Conservation (phyloP, 2,113 vertebrate species). For the Glareola pratincola region DNA sequence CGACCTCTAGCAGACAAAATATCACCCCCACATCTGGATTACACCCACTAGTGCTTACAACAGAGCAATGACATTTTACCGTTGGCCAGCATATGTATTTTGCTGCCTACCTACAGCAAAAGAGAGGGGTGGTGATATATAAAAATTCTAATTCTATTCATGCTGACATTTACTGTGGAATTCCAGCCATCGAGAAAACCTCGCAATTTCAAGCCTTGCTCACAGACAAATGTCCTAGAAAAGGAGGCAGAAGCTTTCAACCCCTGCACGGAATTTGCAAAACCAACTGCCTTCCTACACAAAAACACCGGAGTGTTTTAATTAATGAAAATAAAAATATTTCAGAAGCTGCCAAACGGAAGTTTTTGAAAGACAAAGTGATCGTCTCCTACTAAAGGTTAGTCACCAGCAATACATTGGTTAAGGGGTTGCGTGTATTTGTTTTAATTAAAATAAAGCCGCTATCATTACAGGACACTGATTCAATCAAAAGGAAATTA, state of each 20-base stretch:
- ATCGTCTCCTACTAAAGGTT: background rate
- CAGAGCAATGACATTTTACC: constrained; percentile 25
- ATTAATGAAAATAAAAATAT: background rate
- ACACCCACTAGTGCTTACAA: background rate
- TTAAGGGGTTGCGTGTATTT: background rate
- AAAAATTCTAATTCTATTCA: constrained; percentile 4
- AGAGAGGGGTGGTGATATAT: background rate
- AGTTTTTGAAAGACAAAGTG: background rate
- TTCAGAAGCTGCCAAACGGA: background rate
- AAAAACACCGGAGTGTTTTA: background rate
- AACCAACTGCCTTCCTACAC: background rate
- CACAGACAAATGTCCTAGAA: background rate
- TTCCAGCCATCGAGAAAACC: background rate
- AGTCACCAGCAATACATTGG: background rate
- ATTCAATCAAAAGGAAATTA: background rate
- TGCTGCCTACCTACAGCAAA: background rate
- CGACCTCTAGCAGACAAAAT: background rate
- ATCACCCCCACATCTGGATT: background rate
- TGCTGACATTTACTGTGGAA: constrained; percentile 22
- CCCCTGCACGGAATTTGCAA: background rate
- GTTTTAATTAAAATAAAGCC: background rate
- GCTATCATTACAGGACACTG: background rate
- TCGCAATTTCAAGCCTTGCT: background rate
- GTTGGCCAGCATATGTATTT: background rate
- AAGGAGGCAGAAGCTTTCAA: background rate